Conservation (phyloP, 2,797 vertebrate genomes). For the Salarias fasciatus region DNA sequence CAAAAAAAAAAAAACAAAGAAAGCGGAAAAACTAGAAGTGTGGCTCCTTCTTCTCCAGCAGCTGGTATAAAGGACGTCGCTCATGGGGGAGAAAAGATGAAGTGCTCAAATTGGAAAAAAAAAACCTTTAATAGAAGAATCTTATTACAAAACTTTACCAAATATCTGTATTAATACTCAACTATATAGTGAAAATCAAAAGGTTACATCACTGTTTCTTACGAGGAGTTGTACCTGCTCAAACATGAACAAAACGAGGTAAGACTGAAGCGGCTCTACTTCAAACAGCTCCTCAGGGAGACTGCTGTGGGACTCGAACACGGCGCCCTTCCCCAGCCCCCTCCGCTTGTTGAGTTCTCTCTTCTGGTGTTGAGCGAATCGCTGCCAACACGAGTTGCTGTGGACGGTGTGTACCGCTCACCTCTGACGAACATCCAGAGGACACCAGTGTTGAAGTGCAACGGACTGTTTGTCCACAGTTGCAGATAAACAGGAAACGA, state of each 20-base stretch:
- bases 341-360: no score
- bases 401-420: no score
- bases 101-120: slow-evolving; percentile 10
- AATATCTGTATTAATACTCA: slow-evolving; percentile 50
- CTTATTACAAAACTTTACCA: slow-evolving; percentile 64
- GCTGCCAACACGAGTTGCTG: no score
- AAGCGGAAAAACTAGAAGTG: slow-evolving; percentile 34
- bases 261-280: slow-evolving; percentile 51
- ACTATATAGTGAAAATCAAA: slow-evolving; percentile 55
- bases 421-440: no score
- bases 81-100: no score
- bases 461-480: no score
- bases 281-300: neutral
- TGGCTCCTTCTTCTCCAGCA: neutral
- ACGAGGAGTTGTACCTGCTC: slow-evolving; percentile 54
- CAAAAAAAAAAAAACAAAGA: slow-evolving; percentile 23
- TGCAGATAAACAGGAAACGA: no score
- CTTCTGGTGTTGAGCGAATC: no score
- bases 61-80: no score
- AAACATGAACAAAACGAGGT: slow-evolving; percentile 60
- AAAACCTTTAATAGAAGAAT: slow-evolving; percentile 41
- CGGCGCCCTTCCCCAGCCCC: no score
- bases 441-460: no score
- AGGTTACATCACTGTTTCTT: slow-evolving; percentile 56
- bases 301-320: no score